phyloP scores from a whole-genome alignment of 2,113 vertebrate genomes.

The Riparia riparia region DNA sequence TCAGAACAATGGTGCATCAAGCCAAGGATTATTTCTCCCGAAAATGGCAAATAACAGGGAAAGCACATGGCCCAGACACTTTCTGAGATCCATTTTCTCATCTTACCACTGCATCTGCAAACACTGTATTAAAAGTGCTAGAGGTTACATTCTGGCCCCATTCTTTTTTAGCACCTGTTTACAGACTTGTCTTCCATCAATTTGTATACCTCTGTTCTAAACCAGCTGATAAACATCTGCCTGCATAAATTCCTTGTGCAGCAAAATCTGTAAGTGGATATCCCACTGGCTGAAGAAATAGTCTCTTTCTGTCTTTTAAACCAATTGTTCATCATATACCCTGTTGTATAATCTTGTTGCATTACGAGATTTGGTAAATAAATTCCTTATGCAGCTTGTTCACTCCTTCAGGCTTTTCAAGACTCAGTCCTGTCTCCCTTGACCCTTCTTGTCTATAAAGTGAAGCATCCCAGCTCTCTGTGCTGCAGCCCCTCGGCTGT shows the following conservation, averaged over 20 bases:
- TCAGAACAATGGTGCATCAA: neutral
- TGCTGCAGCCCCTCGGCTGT: neutral
- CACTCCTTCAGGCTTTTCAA: neutral
- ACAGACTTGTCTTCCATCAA: neutral
- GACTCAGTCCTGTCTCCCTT: neutral
- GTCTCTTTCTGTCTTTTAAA: neutral
- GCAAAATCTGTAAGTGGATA: neutral
- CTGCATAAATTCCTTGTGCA: neutral
- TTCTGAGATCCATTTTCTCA: neutral
- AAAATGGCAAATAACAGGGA: neutral
- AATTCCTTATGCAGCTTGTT: neutral
- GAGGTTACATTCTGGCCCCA: neutral
- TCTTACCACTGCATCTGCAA: neutral
- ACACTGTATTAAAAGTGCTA: neutral
- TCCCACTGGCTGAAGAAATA: neutral
- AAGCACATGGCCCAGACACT: neutral
- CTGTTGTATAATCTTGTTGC: neutral
- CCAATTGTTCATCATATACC: neutral
- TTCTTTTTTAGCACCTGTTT: neutral
- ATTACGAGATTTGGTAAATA: neutral
- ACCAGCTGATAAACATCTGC: neutral
- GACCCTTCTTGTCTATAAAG: neutral
- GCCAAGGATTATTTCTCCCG: neutral
- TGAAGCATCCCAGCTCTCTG: neutral
- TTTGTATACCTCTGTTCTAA: neutral